Base-by-base conservation (phyloP, 2,113 vertebrate species). In the Gopherus evgoodei region DNA sequence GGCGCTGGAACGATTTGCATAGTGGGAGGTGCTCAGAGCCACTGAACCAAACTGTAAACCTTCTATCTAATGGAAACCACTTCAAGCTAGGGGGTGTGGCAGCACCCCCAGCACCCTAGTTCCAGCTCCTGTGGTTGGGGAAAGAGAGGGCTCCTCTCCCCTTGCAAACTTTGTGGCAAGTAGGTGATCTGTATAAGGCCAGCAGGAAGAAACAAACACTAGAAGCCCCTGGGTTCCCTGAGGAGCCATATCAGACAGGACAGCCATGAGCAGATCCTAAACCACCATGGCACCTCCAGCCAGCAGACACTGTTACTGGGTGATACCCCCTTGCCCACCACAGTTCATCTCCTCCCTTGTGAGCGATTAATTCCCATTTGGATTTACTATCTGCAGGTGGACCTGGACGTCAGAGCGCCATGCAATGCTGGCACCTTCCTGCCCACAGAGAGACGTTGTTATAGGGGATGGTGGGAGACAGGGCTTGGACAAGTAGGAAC, bases 1-100 rank as follows among this genome's bases (percentile, higher is more conserved):
- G 0, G 0, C 13, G 57, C 25, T 59, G 57, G 57, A 59, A 29
- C 11, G 6, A 59, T 59, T 59, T 59, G 57, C 27, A 29, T 11
- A 13, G 53, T 22, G 25, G 57, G 27, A 4, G 11, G 27, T 59
- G 57, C 27, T 29, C 11, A 59, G 57, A 59, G 57, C 27, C 57
- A 31, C 27, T 59, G 57, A 59, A 29, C 57, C 27, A 29, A 59
- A 59, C 27, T 31, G 27, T 31, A 59, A 59, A 59, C 27, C 57
- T 12, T 59, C 5, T 11, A 31, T 29, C 11, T 59, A 27, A 59
- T 6, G 57, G 27, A 31, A 59, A 29, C 27, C 57, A 59, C 27
- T 59, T 59, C 27, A 29, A 59, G 5, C 27, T 11, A 29, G 19
- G 27, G 27, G 27, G 27, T 29, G 5, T 31, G 57, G 57, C 57